Conservation (phyloP, 2,797 vertebrate genomes). For the Serranus cabrilla region DNA sequence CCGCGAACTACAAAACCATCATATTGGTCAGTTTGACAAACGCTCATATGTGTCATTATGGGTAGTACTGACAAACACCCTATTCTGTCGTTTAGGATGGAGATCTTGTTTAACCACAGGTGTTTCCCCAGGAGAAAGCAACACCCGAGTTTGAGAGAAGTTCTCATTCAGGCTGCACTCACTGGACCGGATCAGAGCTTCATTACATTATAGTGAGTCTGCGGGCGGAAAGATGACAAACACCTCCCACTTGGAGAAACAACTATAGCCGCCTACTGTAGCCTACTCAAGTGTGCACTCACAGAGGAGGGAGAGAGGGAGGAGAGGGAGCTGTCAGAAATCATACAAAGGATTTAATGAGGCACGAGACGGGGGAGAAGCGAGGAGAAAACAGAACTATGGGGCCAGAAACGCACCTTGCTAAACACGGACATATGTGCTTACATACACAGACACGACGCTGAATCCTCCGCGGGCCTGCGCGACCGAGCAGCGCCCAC, state of each 20-base stretch:
- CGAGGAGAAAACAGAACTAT: background rate
- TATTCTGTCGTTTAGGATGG: no score
- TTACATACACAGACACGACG: no score
- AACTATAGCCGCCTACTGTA: constrained; percentile 31
- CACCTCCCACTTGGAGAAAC: constrained; percentile 28
- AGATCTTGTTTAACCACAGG: no score
- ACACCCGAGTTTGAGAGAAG: constrained; percentile 12
- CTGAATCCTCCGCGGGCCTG: constrained; percentile 20
- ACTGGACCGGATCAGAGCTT: background rate
- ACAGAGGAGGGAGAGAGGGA: constrained; percentile 24
- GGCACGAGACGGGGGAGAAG: constrained; percentile 32
- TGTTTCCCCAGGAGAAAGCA: no score
- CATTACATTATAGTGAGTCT: background rate
- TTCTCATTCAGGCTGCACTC: constrained; percentile 13
- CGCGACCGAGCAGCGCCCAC: constrained; percentile 26
- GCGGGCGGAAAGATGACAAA: constrained; percentile 1
- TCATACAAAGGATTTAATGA: constrained; percentile 64
- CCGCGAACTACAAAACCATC: no score
- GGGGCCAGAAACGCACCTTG: background rate
- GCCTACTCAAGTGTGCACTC: constrained; percentile 43
- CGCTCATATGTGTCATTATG: no score
- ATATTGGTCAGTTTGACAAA: no score
- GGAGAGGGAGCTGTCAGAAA: constrained; percentile 34
- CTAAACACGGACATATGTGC: no score
- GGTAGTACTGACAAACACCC: no score